These are phyloP conservation scores for Cancer borealis DNA, from an alignment of 2,888 invertebrate species.

Conservation along the genomic window DNA sequence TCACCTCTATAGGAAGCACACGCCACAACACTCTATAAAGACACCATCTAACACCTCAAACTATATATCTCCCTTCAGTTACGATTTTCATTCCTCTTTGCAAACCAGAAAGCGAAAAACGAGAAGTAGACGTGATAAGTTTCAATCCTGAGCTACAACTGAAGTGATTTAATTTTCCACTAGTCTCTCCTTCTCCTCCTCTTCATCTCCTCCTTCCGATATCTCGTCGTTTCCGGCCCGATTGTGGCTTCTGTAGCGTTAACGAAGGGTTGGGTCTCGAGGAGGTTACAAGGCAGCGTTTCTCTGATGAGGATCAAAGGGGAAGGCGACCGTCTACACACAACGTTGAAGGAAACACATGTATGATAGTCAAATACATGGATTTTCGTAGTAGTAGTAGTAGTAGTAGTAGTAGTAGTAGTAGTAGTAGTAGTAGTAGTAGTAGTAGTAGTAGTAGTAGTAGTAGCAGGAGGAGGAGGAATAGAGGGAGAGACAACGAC, in stretches of 20 bases:
- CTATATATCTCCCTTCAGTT: too few relatives aligned
- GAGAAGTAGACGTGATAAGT: neutral
- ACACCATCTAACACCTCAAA: too few relatives aligned
- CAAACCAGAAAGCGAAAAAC: too few relatives aligned
- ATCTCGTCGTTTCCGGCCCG: constrained; percentile 22
- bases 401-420: neutral
- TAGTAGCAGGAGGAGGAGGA: neutral
- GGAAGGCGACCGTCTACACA: neutral
- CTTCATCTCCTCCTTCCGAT: neutral
- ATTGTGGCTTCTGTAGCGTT: neutral
- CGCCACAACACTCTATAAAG: too few relatives aligned
- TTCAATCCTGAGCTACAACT: neutral
- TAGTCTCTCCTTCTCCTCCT: neutral
- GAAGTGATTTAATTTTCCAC: neutral
- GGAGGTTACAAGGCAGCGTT: constrained; percentile 5
- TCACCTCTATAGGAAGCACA: too few relatives aligned
- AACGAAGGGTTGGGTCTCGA: neutral
- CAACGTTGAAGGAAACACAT: neutral
- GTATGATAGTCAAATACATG: neutral
- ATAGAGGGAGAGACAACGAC: neutral
- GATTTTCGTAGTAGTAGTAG: neutral
- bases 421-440: neutral
- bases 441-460: neutral
- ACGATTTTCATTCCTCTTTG: neutral
- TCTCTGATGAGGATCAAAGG: neutral